Base-by-base conservation (phyloP, 2,113 vertebrate species). In the Galemys pyrenaicus region DNA sequence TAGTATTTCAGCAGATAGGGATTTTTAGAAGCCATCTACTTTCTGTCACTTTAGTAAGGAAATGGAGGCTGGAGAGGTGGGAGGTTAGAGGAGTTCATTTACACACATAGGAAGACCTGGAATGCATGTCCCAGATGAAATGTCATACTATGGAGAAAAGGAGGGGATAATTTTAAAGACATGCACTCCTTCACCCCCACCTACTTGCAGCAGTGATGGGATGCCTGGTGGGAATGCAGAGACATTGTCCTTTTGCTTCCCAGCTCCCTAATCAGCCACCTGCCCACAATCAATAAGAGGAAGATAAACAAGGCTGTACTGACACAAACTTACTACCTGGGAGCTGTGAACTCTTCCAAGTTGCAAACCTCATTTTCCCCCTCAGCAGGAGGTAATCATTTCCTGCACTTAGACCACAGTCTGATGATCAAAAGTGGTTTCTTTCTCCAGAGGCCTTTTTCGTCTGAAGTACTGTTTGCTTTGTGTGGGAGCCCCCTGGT, bases 401-500 rank as follows among this genome's bases (percentile, higher is more conserved):
- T 46, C 80, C 37, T 70, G 49, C 9, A 2, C 3, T 46, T 39
- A 68, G 39, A 46, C n/a, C 5, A 30, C 28, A 19, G 17, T 88
- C 44, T 87, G 70, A 70, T 56, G 41, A 37, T 32, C 9, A 15
- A 30, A 71, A 89, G 37, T 12, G 37, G 8, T 65, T 51, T 22
- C 28, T 17, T 26, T 85, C 32, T 92, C 35, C 35, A 28, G 74
- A 44, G 41, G 37, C 26, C 17, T 22, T 26, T 2, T 56, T 80
- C 56, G 13, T 41, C 26, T 3, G 70, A 73, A 22, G 16, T 56
- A 5, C 16, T 51, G 28, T 77, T 92, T 92, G 81, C 65, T 88
- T 86, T 44, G n/a, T 2, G 6, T 17, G 24, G 37, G 93, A 1
- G 93, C 84, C 96, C 95, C 85, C 97, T 97, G 83, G 89, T 94